Evolutionary conservation across 2,113 vertebrate species (phyloP).

Genomic region (Lepus europaeus): DNA sequence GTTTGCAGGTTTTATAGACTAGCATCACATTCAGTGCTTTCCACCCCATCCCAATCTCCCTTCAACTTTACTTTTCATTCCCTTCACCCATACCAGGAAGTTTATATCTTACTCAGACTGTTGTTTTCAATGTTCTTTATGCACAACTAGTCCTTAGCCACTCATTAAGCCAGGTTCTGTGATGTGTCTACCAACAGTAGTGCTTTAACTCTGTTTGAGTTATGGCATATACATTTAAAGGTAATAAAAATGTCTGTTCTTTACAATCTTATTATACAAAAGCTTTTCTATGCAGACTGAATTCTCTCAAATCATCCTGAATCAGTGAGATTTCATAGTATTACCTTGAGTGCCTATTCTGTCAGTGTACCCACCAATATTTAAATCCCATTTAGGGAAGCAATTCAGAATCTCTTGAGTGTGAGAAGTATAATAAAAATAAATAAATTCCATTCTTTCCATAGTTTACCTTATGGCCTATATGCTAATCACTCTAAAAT

Average conservation of each 20-base stretch:
- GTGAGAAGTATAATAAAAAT: slow-evolving; percentile 69
- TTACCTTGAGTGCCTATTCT: slow-evolving; percentile 60
- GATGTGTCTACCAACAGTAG: neutral
- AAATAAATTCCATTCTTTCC: slow-evolving; percentile 76
- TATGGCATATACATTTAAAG: slow-evolving; percentile 17
- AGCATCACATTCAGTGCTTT: neutral
- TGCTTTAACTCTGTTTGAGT: slow-evolving; percentile 38
- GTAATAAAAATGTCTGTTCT: slow-evolving; percentile 58
- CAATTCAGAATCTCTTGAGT: slow-evolving; percentile 69
- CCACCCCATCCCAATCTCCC: neutral
- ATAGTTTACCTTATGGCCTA: slow-evolving; percentile 78
- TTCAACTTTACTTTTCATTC: neutral
- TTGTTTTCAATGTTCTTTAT: neutral
- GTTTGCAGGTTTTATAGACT: neutral
- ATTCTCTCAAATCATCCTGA: slow-evolving; percentile 57
- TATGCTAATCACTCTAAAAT: slow-evolving; percentile 83
- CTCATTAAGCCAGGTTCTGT: neutral
- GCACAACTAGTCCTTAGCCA: neutral
- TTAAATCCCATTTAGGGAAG: slow-evolving; percentile 67
- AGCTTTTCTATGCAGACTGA: neutral
- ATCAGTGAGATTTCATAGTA: slow-evolving; percentile 58
- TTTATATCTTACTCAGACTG: neutral
- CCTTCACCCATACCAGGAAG: neutral
- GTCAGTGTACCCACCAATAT: slow-evolving; percentile 46
- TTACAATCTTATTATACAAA: slow-evolving; percentile 57